Conservation (phyloP, 1,140 invertebrate species). For the Penaeus vannamei region DNA sequence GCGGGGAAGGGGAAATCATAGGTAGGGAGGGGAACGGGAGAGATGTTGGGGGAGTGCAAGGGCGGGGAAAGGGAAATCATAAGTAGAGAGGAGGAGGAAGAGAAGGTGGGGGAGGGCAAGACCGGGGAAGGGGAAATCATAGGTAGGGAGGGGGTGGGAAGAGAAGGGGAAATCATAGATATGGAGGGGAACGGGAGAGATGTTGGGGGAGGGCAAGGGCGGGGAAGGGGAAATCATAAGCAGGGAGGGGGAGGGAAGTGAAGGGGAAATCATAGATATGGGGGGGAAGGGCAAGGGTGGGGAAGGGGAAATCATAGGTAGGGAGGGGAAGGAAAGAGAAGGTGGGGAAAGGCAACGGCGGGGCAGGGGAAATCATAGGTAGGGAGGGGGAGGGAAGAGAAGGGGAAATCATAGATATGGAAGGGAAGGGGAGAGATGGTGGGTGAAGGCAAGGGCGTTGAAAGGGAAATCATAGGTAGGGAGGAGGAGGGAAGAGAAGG, state of each 20-base stretch:
- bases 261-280: neutral
- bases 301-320: slow-evolving; percentile 6
- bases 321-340: neutral
- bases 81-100: neutral
- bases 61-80: too few species aligned
- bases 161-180: too few species aligned
- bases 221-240: neutral
- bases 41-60: too few species aligned
- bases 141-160: too few species aligned
- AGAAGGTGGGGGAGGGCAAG: too few species aligned
- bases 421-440: neutral
- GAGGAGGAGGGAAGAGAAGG: too few species aligned
- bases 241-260: neutral
- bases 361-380: too few species aligned
- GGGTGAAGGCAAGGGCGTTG: neutral
- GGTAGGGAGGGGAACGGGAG: neutral
- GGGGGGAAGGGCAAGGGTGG: neutral
- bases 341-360: too few species aligned
- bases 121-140: neutral
- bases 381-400: neutral
- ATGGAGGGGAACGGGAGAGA: neutral
- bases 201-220: too few species aligned
- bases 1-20: too few species aligned
- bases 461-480: neutral
- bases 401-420: too few species aligned